Evolutionary conservation across 2,797 vertebrate genomes (phyloP).

Genomic region (Tachyglossus aculeatus): DNA sequence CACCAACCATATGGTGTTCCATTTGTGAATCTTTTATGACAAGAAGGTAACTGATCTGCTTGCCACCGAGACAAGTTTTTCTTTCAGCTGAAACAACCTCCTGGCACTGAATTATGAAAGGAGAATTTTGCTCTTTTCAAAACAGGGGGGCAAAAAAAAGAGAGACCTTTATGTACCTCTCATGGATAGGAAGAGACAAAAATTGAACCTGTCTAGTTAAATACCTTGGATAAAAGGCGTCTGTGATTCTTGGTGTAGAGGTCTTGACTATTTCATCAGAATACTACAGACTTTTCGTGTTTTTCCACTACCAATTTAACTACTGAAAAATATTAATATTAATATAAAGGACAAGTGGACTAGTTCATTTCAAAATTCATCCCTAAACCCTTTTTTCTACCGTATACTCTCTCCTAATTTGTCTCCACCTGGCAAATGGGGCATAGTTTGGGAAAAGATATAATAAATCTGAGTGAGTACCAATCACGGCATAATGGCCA

Average conservation of each 20-base stretch:
- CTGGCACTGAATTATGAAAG: constrained; percentile 17
- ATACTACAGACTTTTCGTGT: constrained; percentile 2
- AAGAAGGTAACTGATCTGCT: constrained; percentile 26
- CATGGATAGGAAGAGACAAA: neutral
- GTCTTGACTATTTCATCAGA: neutral
- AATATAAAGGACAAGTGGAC: too few relatives aligned
- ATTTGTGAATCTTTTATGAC: constrained; percentile 23
- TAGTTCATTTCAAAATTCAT: too few relatives aligned
- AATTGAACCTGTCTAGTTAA: constrained; percentile 16
- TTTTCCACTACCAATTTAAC: too few relatives aligned
- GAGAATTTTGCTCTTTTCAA: constrained; percentile 3
- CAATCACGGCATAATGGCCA: too few relatives aligned
- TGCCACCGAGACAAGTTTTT: constrained; percentile 7
- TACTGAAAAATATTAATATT: too few relatives aligned
- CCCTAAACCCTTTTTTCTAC: too few relatives aligned
- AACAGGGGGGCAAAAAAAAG: neutral
- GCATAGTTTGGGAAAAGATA: too few relatives aligned
- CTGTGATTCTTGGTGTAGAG: neutral
- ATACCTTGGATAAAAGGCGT: neutral
- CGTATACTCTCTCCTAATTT: too few relatives aligned
- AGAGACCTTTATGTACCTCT: neutral
- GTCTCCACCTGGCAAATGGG: too few relatives aligned
- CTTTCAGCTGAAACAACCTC: neutral
- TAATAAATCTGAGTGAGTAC: too few relatives aligned
- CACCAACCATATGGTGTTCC: constrained; percentile 8